Conservation (phyloP, 2,113 vertebrate species). For the Phalacrocorax carbo region DNA sequence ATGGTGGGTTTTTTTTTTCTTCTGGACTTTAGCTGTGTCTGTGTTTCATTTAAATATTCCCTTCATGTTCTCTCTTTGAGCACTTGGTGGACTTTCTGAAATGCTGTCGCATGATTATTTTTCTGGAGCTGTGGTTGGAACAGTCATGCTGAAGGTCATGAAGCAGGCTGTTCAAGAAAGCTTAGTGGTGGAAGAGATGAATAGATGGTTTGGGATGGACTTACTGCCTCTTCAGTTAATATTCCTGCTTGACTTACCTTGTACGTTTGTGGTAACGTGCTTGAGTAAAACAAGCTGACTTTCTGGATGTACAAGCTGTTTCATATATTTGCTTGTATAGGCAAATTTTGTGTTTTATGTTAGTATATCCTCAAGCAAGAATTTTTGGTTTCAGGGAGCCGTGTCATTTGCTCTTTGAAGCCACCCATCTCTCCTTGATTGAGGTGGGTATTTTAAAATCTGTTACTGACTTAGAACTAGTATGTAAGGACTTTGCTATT, state of each 20-base stretch:
- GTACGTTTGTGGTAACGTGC: not conserved
- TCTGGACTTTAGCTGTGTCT: not conserved
- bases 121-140: not conserved
- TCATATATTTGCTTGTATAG: not conserved
- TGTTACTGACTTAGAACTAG: not conserved
- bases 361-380: not conserved
- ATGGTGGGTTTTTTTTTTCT: too few relatives aligned
- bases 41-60: not conserved
- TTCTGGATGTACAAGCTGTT: not conserved
- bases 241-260: not conserved
- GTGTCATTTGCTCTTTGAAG: not conserved
- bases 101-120: accelerated
- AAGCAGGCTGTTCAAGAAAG: not conserved
- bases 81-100: not conserved
- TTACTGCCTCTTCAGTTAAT: not conserved
- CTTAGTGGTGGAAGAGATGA: not conserved
- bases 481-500: not conserved
- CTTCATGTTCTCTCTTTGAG: not conserved
- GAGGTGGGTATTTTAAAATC: not conserved
- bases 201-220: not conserved
- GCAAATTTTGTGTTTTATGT: not conserved
- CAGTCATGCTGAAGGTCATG: not conserved
- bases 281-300: not conserved
- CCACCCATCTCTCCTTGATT: not conserved
- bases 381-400: not conserved